Conservation (phyloP, 2,113 vertebrate genomes). For the Tragelaphus scriptus region DNA sequence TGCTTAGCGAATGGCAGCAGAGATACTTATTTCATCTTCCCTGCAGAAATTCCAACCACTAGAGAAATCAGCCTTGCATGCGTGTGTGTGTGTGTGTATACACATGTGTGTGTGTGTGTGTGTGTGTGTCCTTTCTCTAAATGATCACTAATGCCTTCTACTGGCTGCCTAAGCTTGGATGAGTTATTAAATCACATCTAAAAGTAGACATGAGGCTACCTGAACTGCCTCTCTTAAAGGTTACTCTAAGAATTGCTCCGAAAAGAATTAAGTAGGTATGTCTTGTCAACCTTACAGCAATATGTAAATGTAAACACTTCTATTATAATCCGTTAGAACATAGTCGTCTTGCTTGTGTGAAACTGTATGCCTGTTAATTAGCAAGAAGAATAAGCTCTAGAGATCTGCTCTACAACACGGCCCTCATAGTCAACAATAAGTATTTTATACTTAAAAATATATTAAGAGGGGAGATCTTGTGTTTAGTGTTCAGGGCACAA, state of each 20-base stretch:
- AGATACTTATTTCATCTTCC: not conserved
- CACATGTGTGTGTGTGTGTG: not conserved
- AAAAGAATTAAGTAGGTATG: not conserved
- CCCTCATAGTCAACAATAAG: not conserved
- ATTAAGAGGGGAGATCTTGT: not conserved
- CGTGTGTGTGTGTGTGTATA: accelerated
- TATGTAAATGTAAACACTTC: not conserved
- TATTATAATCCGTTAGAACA: not conserved
- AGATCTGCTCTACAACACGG: not conserved
- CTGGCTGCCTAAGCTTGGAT: not conserved
- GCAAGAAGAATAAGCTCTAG: not conserved
- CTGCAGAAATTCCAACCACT: not conserved
- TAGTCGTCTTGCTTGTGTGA: not conserved
- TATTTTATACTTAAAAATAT: not conserved
- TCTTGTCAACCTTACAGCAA: not conserved
- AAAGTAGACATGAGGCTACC: not conserved
- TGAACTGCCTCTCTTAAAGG: not conserved
- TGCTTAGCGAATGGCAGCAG: not conserved
- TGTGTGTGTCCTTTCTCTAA: not conserved
- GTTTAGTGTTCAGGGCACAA: not conserved
- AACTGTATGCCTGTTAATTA: not conserved
- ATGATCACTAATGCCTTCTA: not conserved
- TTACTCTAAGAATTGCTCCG: not conserved
- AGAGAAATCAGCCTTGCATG: not conserved
- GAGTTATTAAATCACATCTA: not conserved